Evolutionary conservation across 2,888 invertebrate genomes (phyloP).

Genomic region (Pollenia griseotomentosa): DNA sequence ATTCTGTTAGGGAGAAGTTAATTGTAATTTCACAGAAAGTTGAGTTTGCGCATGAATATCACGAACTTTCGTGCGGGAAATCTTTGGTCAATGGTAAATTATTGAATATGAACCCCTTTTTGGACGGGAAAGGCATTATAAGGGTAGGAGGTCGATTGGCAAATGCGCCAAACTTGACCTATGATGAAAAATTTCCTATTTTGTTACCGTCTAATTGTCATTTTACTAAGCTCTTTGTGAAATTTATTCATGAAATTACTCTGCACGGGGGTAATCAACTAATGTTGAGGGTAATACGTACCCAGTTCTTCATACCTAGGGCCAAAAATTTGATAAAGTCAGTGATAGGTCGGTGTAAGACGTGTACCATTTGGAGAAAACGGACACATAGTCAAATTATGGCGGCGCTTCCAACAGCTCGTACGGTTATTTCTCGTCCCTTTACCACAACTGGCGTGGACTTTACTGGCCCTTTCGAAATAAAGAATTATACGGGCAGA

Average conservation of each 20-base stretch:
- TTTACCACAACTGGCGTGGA: no score
- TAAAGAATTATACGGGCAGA: no score
- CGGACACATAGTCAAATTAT: no score
- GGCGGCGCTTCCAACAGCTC: no score
- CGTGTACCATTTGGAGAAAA: no score
- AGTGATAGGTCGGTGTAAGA: no score
- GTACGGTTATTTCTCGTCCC: no score
- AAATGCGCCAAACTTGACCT: not conserved
- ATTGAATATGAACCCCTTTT: slow-evolving; percentile 19
- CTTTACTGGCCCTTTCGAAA: no score
- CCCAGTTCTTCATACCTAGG: no score
- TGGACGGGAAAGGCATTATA: not conserved
- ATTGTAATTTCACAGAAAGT: not conserved
- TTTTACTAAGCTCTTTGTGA: not conserved
- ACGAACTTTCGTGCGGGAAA: not conserved
- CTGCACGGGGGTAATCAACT: no score
- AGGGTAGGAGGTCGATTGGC: slow-evolving; percentile 19
- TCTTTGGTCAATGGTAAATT: not conserved
- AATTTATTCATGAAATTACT: slow-evolving; percentile 16
- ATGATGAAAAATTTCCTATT: slow-evolving; percentile 14
- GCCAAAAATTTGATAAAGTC: no score
- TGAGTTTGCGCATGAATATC: slow-evolving; percentile 2
- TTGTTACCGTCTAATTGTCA: not conserved
- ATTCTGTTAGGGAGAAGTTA: not conserved
- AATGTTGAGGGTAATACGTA: no score